Evolutionary conservation across 2,113 vertebrate species (phyloP).

Genomic region (Chascanopsetta lugubris): DNA sequence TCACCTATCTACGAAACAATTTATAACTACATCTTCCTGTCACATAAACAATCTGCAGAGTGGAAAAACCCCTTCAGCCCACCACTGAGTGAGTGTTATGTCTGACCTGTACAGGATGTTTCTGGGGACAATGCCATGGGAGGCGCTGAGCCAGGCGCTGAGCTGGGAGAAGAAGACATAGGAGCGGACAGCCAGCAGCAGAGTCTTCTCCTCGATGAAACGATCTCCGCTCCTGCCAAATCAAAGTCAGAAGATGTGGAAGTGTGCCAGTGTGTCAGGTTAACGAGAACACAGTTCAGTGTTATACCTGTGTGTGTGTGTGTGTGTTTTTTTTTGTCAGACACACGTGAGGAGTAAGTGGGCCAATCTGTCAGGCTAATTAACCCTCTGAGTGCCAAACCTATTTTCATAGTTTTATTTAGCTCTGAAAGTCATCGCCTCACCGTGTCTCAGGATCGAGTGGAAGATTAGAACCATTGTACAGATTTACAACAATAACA

Average conservation of each 20-base stretch:
- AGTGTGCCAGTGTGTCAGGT: conserved; percentile 69
- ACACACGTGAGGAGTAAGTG: conserved; percentile 49
- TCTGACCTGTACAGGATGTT: conserved; percentile 97
- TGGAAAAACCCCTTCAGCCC: conserved; percentile 28
- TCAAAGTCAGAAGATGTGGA: conserved; percentile 40
- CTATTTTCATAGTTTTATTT: not conserved
- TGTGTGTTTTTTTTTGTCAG: conserved; percentile 8
- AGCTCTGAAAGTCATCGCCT: not conserved
- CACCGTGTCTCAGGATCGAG: not conserved
- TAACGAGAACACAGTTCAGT: conserved; percentile 58
- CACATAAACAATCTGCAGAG: not conserved
- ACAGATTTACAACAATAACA: no score
- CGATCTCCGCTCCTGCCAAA: conserved; percentile 89
- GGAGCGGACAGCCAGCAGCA: conserved; percentile 94
- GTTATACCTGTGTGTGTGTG: conserved; percentile 17
- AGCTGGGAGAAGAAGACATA: conserved; percentile 99
- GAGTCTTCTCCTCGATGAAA: conserved; percentile 96
- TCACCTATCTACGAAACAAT: conserved; percentile 2
- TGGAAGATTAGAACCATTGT: not conserved
- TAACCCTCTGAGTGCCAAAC: conserved; percentile 37
- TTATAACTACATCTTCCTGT: not conserved
- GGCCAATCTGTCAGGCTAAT: conserved; percentile 51
- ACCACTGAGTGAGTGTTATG: conserved; percentile 15
- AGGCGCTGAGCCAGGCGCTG: conserved; percentile 98
- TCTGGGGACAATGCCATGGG: conserved; percentile 95